Evolutionary conservation across 2,888 invertebrate genomes (phyloP).

Genomic region (Bugulina stolonifera): DNA sequence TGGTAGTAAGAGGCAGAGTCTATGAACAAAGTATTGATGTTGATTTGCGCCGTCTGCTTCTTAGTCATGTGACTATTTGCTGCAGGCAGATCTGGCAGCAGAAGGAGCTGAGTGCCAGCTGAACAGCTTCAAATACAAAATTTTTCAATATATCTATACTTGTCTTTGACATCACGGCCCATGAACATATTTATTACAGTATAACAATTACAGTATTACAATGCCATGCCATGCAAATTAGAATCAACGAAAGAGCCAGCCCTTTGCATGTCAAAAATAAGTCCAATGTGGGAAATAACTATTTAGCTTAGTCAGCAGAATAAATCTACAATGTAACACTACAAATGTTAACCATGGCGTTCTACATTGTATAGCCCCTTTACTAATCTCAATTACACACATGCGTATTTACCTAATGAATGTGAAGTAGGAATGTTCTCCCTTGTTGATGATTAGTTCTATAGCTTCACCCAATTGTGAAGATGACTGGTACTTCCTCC

Average conservation of each 20-base stretch:
- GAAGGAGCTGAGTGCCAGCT: slow-evolving; percentile 26
- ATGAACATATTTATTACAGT: too few relatives aligned
- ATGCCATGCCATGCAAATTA: too few relatives aligned
- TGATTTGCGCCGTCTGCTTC: slow-evolving; percentile 30
- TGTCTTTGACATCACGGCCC: too few relatives aligned
- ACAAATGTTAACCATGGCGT: too few relatives aligned
- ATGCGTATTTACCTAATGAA: not conserved
- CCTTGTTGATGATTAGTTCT: not conserved
- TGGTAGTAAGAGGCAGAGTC: slow-evolving; percentile 41
- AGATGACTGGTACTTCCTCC: not conserved
- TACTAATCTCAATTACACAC: too few relatives aligned
- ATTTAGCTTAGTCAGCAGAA: too few relatives aligned
- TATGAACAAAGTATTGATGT: slow-evolving; percentile 38
- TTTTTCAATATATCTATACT: not conserved
- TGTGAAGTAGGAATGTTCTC: not conserved
- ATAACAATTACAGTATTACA: too few relatives aligned
- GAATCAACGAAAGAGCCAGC: not conserved
- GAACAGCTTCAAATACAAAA: not conserved
- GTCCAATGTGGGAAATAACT: too few relatives aligned
- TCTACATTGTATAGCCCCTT: too few relatives aligned
- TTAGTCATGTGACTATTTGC: not conserved
- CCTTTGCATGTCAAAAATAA: too few relatives aligned
- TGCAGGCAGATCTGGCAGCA: slow-evolving; percentile 28
- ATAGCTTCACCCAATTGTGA: not conserved
- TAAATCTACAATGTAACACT: too few relatives aligned